Base-by-base conservation (phyloP, 1,140 invertebrate species). In the Drosophila guanche region DNA sequence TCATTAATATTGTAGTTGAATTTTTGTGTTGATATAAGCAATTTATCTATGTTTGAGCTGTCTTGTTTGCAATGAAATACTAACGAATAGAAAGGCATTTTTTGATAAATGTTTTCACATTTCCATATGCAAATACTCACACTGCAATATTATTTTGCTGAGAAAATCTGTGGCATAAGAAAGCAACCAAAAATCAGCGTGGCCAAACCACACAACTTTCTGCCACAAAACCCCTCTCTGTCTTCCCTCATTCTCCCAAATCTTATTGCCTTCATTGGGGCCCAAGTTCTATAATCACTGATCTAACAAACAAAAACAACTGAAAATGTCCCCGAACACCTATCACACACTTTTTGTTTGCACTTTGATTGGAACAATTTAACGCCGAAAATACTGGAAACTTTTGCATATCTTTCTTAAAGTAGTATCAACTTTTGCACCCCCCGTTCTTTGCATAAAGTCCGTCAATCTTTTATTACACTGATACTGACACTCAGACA, bases 81-180 rank as follows among this genome's bases (percentile, higher is more conserved):
- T 69, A 57, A 47, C 57, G 42, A 63, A 62, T 63, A 23, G n/a
- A 61, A 56, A 56, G 43, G 52, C 51, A 61, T 61, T 61, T 56
- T 41, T 42, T 66, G 52, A 76, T 54, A 54, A 75, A 59, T 67
- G 56, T 48, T 70, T 67, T 78, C 51, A 60, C 55, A 63, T 62
- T 74, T 53, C 33, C 56, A 63, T 55, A 72, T 76, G 70, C 73
- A 78, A 81, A 69, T 70, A 60, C 79, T 77, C 62, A 85, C 85
- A 81, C 89, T 89, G 83, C 89, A 90, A 90, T 90, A 90, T 90
- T 90, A 88, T 71, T 86, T 90, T 90, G 78, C 79, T 76, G 83
- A 90, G 88, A 88, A 66, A 76, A 70, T 74, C 60, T 88, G 83
- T 76, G 70, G 60, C 83, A 79, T 66, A 78, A 46, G 14, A 56